Base-by-base conservation (phyloP, 37 sponge, comb jelly and placozoan species). In the Halichondria panicea region DNA sequence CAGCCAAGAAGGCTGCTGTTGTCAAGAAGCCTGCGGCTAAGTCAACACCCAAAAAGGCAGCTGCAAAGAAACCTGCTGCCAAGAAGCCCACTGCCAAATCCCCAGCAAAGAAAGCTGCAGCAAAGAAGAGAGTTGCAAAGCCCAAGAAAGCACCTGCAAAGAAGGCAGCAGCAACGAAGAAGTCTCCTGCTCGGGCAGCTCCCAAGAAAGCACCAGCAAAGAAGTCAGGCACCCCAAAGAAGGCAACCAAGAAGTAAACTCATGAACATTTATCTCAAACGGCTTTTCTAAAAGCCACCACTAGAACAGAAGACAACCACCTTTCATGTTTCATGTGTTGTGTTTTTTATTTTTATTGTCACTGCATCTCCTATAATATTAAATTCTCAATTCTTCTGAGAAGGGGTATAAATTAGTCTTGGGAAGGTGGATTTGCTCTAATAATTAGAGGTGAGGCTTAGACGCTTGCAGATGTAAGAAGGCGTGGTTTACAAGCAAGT, bases 211-310 rank as follows among this genome's bases (percentile, higher is more conserved):
- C 48, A 7, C 41, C 85, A 43, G 60, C 77, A 59, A 63, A 66
- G 32, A 71, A 61, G 25, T 21, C 15, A 21, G 12, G 27, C 8
- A 11, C 15, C 7, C 37, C 15, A 45, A 44, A 66, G 25, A 24
- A 7, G 41, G 42, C 66, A 25, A 18, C 71, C 64, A 79, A 79
- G 81, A 70, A 79, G 52, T 72, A 64, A 41, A 79, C 67, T 35
- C 31, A 36, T 32, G 64, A 1, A n/a, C 8, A 48, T 35, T 46
- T 19, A 39, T 24, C 35, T 21, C 60, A 74, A 86, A 43, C 80
- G 88, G 92, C 92, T 87, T 92, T 87, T 92, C 59, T 92, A 63
- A 92, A 92, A 87, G 92, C 92, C 92, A 91, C 91, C 82, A 90
- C 81, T 61, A 15, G 8, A 79, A n/a, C 80, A 79, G 56, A 79